Conservation (phyloP, 2,113 vertebrate genomes). For the Paedocypris sp. region DNA sequence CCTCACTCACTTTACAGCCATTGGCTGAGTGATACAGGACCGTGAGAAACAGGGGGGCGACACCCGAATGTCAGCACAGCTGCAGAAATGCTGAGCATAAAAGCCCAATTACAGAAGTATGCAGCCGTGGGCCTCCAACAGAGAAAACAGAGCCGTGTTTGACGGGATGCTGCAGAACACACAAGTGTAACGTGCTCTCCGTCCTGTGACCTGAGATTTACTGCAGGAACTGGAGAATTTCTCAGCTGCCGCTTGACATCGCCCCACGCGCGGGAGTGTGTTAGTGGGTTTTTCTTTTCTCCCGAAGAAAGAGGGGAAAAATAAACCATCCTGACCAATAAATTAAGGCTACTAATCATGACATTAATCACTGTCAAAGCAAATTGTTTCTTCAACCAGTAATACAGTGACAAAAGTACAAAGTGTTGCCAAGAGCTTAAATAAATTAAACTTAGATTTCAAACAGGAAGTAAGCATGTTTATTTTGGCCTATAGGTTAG, state of each 20-base stretch:
- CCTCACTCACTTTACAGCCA: too few species aligned
- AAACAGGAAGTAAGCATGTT: too few species aligned
- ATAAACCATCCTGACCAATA: neutral
- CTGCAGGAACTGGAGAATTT: constrained; percentile 43
- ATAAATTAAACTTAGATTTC: too few species aligned
- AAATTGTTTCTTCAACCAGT: neutral
- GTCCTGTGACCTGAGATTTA: constrained; percentile 57
- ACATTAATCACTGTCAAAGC: neutral
- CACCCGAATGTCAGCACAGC: constrained; percentile 85
- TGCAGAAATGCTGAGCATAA: constrained; percentile 81
- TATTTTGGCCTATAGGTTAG: too few species aligned
- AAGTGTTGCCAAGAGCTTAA: too few species aligned
- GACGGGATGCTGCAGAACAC: constrained; percentile 51
- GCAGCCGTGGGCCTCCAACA: constrained; percentile 66
- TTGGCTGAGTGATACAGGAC: too few species aligned
- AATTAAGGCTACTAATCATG: neutral
- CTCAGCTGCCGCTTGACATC: constrained; percentile 56
- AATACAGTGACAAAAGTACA: too few species aligned
- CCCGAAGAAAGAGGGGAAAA: neutral
- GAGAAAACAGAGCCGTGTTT: constrained; percentile 69
- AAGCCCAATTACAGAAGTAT: constrained; percentile 86
- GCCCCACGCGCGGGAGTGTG: constrained; percentile 40
- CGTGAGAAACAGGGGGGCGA: constrained; percentile 87
- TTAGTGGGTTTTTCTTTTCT: constrained; percentile 24
- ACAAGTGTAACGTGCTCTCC: constrained; percentile 48